These are phyloP conservation scores for Cheilosia urbana DNA, from an alignment of 2,888 invertebrate genomes.

Conservation along the genomic window DNA sequence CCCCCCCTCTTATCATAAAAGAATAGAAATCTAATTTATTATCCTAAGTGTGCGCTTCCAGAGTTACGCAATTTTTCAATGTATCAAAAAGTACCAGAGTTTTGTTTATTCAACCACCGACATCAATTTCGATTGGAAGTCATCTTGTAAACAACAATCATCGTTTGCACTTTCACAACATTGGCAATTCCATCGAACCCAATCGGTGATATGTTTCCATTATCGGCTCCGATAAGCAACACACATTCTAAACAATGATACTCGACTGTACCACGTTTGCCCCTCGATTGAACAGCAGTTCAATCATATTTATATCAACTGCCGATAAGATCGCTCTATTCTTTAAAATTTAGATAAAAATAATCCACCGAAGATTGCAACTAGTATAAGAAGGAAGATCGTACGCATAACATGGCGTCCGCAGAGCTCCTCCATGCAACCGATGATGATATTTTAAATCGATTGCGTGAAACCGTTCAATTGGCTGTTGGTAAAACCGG, in stretches of 20 bases:
- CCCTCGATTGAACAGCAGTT: constrained; percentile 32
- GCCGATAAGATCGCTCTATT: constrained; percentile 48
- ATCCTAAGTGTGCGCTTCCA: too few species aligned
- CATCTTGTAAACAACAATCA: neutral
- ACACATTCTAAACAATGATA: constrained; percentile 8
- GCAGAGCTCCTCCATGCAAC: neutral
- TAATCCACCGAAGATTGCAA: constrained; percentile 35
- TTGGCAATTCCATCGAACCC: constrained; percentile 10
- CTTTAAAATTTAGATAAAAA: constrained; percentile 43
- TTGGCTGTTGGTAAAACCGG: constrained; percentile 78
- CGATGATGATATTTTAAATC: constrained; percentile 78
- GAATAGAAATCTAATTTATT: too few species aligned
- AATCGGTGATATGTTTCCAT: constrained; percentile 27
- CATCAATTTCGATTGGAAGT: neutral
- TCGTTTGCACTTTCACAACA: neutral
- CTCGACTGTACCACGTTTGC: constrained; percentile 40
- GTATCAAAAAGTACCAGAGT: too few species aligned
- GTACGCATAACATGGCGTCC: constrained; percentile 44
- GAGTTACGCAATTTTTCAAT: too few species aligned
- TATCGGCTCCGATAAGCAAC: constrained; percentile 55
- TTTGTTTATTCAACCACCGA: neutral
- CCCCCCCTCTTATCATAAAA: too few species aligned
- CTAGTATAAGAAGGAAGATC: constrained; percentile 52
- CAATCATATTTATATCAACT: constrained; percentile 47
- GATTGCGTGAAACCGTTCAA: constrained; percentile 79